Conservation (phyloP, 2,113 vertebrate genomes). For the Macquaria australasica region DNA sequence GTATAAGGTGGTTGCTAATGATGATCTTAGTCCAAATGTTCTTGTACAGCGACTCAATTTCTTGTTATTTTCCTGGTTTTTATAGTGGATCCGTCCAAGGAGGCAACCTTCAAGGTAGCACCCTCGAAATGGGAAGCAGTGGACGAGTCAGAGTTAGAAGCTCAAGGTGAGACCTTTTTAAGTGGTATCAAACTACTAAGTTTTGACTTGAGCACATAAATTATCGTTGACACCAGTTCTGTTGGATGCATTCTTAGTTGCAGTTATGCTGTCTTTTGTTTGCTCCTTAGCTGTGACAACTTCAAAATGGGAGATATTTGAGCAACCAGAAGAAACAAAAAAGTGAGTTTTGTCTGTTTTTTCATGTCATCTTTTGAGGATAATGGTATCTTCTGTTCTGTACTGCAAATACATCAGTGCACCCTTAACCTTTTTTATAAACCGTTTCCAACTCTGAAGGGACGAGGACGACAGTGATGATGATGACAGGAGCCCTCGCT, state of each 20-base stretch:
- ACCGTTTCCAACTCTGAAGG: constrained; percentile 74
- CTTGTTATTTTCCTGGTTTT: neutral
- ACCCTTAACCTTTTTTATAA: neutral
- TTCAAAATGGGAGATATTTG: constrained; percentile 98
- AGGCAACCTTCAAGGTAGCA: constrained; percentile 95
- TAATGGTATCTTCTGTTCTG: neutral
- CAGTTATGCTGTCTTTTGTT: neutral
- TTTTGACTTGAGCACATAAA: neutral
- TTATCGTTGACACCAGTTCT: neutral
- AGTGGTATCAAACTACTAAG: neutral
- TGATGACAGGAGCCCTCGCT: constrained; percentile 91
- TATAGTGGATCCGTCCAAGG: constrained; percentile 87
- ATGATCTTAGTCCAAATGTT: neutral
- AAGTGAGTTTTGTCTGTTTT: constrained; percentile 81
- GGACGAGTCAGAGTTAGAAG: constrained; percentile 92
- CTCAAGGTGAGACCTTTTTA: constrained; percentile 88
- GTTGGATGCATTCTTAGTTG: neutral
- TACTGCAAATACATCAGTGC: neutral
- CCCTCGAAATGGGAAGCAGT: constrained; percentile 99
- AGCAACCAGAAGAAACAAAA: constrained; percentile 93
- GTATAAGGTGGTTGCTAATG: too few relatives aligned
- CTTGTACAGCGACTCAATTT: neutral
- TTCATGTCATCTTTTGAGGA: neutral
- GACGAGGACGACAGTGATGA: constrained; percentile 91
- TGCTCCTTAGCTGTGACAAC: constrained; percentile 92